Base-by-base conservation (phyloP, 2,888 invertebrate genomes). In the Andrena trimmerana region DNA sequence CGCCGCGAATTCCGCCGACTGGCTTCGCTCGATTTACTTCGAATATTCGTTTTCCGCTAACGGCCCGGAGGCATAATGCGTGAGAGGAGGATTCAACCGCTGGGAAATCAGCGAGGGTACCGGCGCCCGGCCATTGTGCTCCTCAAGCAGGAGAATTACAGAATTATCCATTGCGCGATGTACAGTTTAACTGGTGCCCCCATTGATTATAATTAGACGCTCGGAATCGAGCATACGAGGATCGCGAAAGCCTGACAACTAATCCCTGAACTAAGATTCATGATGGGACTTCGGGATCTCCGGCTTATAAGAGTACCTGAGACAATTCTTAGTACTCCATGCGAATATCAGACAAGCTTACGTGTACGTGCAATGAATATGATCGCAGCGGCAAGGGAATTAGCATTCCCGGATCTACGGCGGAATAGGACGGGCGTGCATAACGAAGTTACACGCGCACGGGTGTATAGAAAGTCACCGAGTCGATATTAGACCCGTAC, bases 21-120 rank as follows among this genome's bases (percentile, higher is more conserved):
- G 13, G 70, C 74, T 74, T 63, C 75, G 52, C 70, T 68, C 83
- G 75, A 86, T 86, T 69, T 81, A 31, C 74, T 57, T 57, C 65
- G 50, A 74, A 69, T 71, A 71, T 77, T 82, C 80, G 69, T 80
- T 84, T 78, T 59, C 66, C 24, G 57, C 73, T 71, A 72, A 65
- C 54, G 62, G n/a, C 65, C 36, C 65, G 8, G 20, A 29, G 57
- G 57, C 33, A 66, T 75, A 71, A 82, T 70, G 70, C n/a, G 74
- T 60, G 74, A 66, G 65, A 29, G 54, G 72, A 8, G 71, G 60
- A 72, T 69, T 70, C 67, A 74, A 79, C 82, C 79, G 66, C 71
- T 67, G 74, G 82, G 79, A 82, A 78, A 81, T 81, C 73, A 65
- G 10, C 4, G 54, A 27, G 42, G 63, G 72, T 78, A 59, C 66